A percentile compares a stretch with the other conserved stretches of the same genome.
Conservation (phyloP, 2,797 vertebrate species). For the Darevskia nairensis region DNA sequence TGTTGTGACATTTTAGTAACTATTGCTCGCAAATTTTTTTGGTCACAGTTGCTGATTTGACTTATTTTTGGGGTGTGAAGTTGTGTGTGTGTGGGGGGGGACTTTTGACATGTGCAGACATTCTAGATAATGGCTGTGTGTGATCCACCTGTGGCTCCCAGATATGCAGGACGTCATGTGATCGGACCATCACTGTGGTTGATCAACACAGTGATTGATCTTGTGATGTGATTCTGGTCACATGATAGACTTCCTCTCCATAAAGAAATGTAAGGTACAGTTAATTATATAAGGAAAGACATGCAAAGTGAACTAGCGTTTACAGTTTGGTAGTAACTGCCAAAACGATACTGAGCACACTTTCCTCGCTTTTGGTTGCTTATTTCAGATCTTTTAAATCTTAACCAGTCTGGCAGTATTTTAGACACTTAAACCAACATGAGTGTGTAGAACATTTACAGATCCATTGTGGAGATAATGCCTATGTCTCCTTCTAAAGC, state of each 20-base stretch:
- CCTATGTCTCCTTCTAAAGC: neutral
- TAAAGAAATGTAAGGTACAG: neutral
- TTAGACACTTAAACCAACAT: neutral
- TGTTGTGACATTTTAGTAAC: neutral
- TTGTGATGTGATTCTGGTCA: neutral
- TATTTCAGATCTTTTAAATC: neutral
- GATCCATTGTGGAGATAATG: neutral
- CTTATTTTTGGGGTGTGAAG: neutral
- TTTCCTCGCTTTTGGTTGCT: neutral
- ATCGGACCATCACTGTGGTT: neutral
- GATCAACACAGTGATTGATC: neutral
- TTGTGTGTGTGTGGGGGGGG: too few species aligned
- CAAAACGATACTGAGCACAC: neutral
- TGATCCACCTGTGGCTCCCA: neutral
- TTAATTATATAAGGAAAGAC: neutral
- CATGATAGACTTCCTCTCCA: neutral
- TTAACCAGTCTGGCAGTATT: neutral
- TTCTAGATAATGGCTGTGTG: neutral
- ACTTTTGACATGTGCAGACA: neutral
- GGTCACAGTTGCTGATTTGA: neutral
- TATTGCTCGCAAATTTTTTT: neutral
- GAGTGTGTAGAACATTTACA: fast-evolving
- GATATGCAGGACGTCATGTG: neutral
- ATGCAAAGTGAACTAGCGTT: neutral
- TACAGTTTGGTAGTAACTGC: neutral